These are phyloP conservation scores for Agelaius phoeniceus DNA, from an alignment of 2,113 vertebrate species.

Conservation along the genomic window DNA sequence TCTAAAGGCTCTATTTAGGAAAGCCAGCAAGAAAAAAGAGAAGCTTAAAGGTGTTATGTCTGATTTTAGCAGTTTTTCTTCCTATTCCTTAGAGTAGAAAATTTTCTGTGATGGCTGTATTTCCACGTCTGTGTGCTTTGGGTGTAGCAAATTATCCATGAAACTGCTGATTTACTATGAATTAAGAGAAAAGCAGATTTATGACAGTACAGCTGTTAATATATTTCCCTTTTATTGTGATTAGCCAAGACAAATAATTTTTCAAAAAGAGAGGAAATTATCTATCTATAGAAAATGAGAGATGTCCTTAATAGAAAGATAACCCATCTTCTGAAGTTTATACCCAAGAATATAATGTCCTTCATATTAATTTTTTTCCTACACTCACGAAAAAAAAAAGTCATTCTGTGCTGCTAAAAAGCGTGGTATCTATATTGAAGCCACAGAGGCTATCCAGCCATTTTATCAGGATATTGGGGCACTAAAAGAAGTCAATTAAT, in stretches of 20 bases:
- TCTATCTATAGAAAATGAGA: neutral
- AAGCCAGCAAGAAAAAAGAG: neutral
- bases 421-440: neutral
- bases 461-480: neutral
- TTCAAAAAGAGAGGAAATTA: neutral
- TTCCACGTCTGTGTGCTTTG: neutral
- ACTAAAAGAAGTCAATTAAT: neutral
- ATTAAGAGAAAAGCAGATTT: neutral
- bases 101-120: neutral
- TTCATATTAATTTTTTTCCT: neutral
- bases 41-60: neutral
- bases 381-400: neutral
- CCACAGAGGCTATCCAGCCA: neutral
- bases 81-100: neutral
- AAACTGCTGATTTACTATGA: slow-evolving; percentile 1
- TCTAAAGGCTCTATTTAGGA: neutral
- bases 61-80: neutral
- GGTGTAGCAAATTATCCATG: neutral
- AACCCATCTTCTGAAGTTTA: neutral
- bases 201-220: neutral
- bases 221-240: slow-evolving; percentile 26
- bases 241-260: neutral
- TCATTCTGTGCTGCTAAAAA: neutral
- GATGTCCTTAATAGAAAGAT: neutral
- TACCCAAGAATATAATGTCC: neutral